Base-by-base conservation (phyloP, 2,113 vertebrate species). In the Thunnus thynnus region DNA sequence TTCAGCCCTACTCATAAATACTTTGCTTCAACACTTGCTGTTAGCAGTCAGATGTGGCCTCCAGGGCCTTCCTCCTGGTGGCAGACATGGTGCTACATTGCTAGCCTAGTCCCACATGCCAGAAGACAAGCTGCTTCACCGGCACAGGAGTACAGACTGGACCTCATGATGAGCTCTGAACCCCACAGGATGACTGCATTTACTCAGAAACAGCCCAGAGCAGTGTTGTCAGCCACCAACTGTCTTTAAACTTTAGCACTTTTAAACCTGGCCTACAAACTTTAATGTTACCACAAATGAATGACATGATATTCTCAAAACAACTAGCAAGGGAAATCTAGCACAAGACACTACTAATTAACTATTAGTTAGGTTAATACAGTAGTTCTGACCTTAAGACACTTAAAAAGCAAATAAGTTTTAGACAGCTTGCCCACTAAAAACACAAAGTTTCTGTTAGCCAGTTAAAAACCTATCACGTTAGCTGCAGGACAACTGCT, bases 41-140 rank as follows among this genome's bases (percentile, higher is more conserved):
- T 41, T 69, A 64, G 72, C 30, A 76, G 71, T 68, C 57, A 75
- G 71, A 84, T 80, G 76, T 88, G 80, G 85, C 87, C 85, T 85
- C 63, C 68, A 48, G 67, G 80, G 75, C 83, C 88, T 90, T 83
- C 68, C 83, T 83, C 71, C 72, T 80, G 77, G 81, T 88, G 78
- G 72, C 76, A 75, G 82, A 82, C 86, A 80, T 71, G 72, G 32
- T 80, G 84, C 82, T 90, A 86, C 76, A 77, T 51, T 69, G 90
- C 76, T 87, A 89, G 68, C 88, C 60, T 56, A 14, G 62, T 30
- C 76, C 81, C 82, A 87, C 84, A 91, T 88, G 86, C 70, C 80
- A 87, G 55, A 67, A 66, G 64, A 71, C 67, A 65, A 52, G 56
- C 76, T 76, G 60, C 72, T 56, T 71, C 46, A 57, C 41, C 41